Percentiles rank a stretch among this genome's conserved stretches.
These are phyloP conservation scores for Lasioglossum zephyrum DNA, from an alignment of 2,888 invertebrate genomes.

Conservation along the genomic window DNA sequence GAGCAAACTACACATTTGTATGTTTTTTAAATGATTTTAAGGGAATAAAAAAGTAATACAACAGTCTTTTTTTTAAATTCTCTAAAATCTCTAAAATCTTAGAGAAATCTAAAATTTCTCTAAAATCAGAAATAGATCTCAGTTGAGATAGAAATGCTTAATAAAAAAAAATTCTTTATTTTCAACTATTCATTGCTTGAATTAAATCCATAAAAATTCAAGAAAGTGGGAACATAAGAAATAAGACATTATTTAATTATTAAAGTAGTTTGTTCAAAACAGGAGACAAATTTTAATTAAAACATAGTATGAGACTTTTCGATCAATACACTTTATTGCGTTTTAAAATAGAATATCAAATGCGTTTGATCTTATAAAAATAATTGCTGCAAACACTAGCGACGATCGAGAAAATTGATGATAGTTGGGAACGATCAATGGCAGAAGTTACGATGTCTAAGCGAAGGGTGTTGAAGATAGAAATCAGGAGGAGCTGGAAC, in stretches of 20 bases:
- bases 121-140: too few species aligned
- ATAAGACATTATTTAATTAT: neutral
- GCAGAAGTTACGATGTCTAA: neutral
- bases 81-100: too few species aligned
- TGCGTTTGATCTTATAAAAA: neutral
- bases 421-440: neutral
- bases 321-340: neutral
- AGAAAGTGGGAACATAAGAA: neutral
- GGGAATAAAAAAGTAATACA: neutral
- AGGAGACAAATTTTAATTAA: neutral
- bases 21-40: neutral
- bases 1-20: neutral
- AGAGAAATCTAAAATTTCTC: too few species aligned
- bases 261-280: neutral
- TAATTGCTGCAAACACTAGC: neutral
- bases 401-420: neutral
- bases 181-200: too few species aligned
- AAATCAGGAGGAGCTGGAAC: slow-evolving; percentile 6
- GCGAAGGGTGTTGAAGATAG: slow-evolving; percentile 6
- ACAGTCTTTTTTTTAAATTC: too few species aligned
- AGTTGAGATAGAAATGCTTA: too few species aligned
- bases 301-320: too few species aligned
- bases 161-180: too few species aligned
- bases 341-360: neutral
- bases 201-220: neutral